phyloP scores from a whole-genome alignment of 2,888 invertebrate genomes.

The Tipula lateralis region DNA sequence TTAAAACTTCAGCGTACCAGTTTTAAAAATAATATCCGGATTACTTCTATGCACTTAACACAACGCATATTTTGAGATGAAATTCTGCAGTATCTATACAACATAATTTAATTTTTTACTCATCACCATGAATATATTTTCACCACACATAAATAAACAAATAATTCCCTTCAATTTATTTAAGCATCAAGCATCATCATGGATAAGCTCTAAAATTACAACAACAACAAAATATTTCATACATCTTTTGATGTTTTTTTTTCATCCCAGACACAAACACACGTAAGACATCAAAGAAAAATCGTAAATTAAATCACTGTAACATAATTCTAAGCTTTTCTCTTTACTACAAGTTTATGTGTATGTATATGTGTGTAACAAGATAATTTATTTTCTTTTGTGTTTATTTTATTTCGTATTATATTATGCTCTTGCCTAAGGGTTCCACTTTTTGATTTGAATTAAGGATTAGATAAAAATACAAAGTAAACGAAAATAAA shows the following conservation, averaged over 20 bases:
- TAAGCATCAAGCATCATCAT: not conserved
- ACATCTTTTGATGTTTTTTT: not conserved
- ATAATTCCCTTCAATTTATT: not conserved
- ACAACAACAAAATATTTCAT: too few species aligned
- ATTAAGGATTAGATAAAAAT: constrained; percentile 15
- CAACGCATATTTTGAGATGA: too few species aligned
- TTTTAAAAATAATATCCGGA: too few species aligned
- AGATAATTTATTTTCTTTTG: constrained; percentile 15
- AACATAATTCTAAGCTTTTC: not conserved
- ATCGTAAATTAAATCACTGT: constrained; percentile 19
- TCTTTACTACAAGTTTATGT: not conserved
- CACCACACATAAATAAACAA: not conserved
- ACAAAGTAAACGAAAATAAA: not conserved
- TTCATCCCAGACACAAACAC: not conserved
- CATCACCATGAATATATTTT: not conserved
- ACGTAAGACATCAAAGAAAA: not conserved
- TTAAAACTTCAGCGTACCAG: too few species aligned
- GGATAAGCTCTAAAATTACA: too few species aligned
- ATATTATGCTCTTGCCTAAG: not conserved
- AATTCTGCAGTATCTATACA: not conserved
- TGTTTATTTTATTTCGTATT: not conserved
- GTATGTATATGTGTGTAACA: not conserved
- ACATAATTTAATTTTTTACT: not conserved
- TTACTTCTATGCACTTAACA: too few species aligned
- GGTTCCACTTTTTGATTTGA: constrained; percentile 9